Percentiles rank a stretch among this genome's conserved stretches.
phyloP scores from a whole-genome alignment of 2,113 vertebrate genomes.

The Rafetus swinhoei region DNA sequence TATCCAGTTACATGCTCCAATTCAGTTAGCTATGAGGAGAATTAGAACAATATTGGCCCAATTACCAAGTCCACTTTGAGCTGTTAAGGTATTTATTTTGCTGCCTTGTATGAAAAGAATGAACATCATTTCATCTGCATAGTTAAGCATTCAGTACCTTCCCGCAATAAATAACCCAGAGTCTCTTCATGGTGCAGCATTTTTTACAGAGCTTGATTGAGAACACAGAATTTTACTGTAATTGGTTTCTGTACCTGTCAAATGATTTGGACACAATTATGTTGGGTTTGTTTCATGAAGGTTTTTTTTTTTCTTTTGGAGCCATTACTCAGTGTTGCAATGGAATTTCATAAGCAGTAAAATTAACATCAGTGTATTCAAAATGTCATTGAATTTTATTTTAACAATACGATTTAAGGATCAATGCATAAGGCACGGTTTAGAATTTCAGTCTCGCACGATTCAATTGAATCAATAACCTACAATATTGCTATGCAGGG shows the following conservation, averaged over 20 bases:
- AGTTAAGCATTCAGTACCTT: constrained; percentile 63
- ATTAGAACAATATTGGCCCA: constrained; percentile 77
- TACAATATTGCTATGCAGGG: constrained; percentile 35
- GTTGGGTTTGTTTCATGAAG: neutral
- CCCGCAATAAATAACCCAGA: constrained; percentile 55
- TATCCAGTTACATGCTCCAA: constrained; percentile 74
- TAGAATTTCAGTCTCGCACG: constrained; percentile 67
- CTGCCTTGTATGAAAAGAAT: constrained; percentile 66
- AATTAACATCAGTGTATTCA: constrained; percentile 32
- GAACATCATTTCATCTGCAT: constrained; percentile 75
- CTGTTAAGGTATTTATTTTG: constrained; percentile 79
- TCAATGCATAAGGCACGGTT: constrained; percentile 55
- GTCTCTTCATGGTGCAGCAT: neutral
- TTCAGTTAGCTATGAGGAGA: constrained; percentile 76
- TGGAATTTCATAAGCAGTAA: constrained; percentile 15
- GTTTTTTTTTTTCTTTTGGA: constrained; percentile 23
- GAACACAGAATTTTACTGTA: constrained; percentile 48
- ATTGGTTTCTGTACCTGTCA: constrained; percentile 55
- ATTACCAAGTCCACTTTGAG: constrained; percentile 78
- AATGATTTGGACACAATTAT: constrained; percentile 4
- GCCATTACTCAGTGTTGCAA: fast-evolving
- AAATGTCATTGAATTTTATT: constrained; percentile 37
- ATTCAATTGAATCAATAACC: constrained; percentile 72
- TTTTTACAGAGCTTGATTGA: constrained; percentile 37
- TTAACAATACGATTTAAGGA: constrained; percentile 60